Percentiles rank a stretch among this genome's conserved stretches.
These are phyloP conservation scores for Drosophila sucinea DNA, from an alignment of 1,140 invertebrate genomes.

Conservation along the genomic window DNA sequence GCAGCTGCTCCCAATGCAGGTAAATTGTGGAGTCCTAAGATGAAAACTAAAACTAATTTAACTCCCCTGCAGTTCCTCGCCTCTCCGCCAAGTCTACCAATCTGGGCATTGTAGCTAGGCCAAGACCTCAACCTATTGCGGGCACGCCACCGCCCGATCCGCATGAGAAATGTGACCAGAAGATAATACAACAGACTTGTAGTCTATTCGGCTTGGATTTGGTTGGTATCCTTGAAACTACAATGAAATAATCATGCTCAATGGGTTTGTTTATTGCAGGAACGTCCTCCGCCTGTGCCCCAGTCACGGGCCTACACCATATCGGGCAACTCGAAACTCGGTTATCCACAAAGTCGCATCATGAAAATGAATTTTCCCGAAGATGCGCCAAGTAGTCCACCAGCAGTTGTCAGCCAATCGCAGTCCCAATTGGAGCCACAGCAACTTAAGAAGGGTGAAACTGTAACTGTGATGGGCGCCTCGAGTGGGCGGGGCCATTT, in stretches of 20 bases:
- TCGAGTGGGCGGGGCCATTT: slow-evolving; percentile 91
- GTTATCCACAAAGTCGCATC: slow-evolving; percentile 94
- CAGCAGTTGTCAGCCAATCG: slow-evolving; percentile 22
- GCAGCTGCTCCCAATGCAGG: slow-evolving; percentile 59
- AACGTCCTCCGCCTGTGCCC: slow-evolving; percentile 94
- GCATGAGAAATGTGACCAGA: slow-evolving; percentile 91
- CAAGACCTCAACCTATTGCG: slow-evolving; percentile 94
- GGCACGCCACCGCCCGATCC: slow-evolving; percentile 90
- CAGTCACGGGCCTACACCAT: slow-evolving; percentile 95
- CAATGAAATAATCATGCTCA: no score
- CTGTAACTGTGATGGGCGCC: slow-evolving; percentile 91
- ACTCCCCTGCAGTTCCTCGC: slow-evolving; percentile 52
- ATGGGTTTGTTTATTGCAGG: slow-evolving; percentile 84
- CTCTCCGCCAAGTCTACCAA: slow-evolving; percentile 75
- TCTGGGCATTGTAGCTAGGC: slow-evolving; percentile 85
- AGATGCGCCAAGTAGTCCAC: slow-evolving; percentile 84
- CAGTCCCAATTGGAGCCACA: slow-evolving; percentile 43
- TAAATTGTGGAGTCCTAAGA: not conserved
- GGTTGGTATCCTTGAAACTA: slow-evolving; percentile 84
- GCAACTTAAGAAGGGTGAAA: slow-evolving; percentile 90
- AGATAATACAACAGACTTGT: slow-evolving; percentile 94
- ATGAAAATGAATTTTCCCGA: slow-evolving; percentile 95
- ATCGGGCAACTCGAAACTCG: slow-evolving; percentile 94
- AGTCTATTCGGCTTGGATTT: slow-evolving; percentile 94
- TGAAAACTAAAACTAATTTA: not conserved